phyloP scores from a whole-genome alignment of 1,140 invertebrate genomes.

The Zophobas morio region DNA sequence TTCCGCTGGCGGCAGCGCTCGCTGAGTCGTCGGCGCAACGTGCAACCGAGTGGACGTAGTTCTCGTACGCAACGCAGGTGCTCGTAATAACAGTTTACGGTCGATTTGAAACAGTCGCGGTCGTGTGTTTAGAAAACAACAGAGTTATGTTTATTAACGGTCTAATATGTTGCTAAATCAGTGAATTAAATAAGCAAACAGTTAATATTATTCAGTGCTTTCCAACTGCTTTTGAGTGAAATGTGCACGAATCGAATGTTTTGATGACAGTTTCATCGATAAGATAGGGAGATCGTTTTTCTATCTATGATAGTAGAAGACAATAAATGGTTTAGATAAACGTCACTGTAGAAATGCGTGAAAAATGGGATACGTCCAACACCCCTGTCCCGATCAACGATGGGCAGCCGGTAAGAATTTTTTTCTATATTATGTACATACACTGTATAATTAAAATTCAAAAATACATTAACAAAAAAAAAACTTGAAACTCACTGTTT shows the following conservation, averaged over 20 bases:
- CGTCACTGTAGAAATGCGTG: constrained; percentile 44
- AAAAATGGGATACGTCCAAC: constrained; percentile 48
- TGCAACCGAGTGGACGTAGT: background rate
- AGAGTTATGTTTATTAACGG: constrained; percentile 1
- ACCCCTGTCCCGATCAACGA: constrained; percentile 37
- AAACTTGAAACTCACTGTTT: too few relatives aligned
- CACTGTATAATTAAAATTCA: too few relatives aligned
- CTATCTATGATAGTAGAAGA: constrained; percentile 5
- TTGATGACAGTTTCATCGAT: constrained; percentile 7
- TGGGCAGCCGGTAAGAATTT: constrained; percentile 50
- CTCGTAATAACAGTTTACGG: constrained; percentile 35
- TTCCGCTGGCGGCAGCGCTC: background rate
- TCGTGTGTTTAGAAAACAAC: constrained; percentile 33
- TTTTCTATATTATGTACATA: too few relatives aligned
- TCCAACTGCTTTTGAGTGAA: background rate
- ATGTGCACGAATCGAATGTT: background rate
- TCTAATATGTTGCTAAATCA: constrained; percentile 28
- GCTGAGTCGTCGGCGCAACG: background rate
- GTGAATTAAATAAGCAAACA: constrained; percentile 15
- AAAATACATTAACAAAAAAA: too few relatives aligned
- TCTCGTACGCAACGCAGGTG: constrained; percentile 8
- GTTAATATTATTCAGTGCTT: constrained; percentile 4
- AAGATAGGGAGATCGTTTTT: constrained; percentile 19
- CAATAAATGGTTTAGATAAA: constrained; percentile 4
- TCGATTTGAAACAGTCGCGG: constrained; percentile 25